A percentile compares a stretch with the other conserved stretches of the same genome.
These are phyloP conservation scores for Hiodon tergisus DNA, from an alignment of 2,113 vertebrate species.

Conservation along the genomic window DNA sequence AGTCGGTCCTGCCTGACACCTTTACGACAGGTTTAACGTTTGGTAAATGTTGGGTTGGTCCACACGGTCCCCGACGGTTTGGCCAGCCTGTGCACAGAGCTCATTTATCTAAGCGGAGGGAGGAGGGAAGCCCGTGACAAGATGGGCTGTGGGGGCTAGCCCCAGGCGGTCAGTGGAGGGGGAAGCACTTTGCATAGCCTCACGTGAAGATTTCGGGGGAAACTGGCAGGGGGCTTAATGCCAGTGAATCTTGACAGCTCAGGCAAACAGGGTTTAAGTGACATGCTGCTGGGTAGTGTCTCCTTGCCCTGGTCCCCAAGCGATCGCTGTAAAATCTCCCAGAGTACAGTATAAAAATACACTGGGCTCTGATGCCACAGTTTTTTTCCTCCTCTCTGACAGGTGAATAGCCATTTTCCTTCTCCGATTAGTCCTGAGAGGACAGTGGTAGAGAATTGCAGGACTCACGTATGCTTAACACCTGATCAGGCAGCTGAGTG, in stretches of 20 bases:
- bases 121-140: slow-evolving; percentile 68
- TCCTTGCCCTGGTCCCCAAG: slow-evolving; percentile 37
- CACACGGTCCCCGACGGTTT: slow-evolving; percentile 46
- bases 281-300: slow-evolving; percentile 60
- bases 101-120: slow-evolving; percentile 64
- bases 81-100: slow-evolving; percentile 60
- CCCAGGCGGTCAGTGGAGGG: slow-evolving; percentile 70
- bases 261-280: slow-evolving; percentile 63
- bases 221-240: slow-evolving; percentile 75
- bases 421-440: slow-evolving; percentile 15
- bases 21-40: slow-evolving; percentile 36
- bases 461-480: too few species aligned
- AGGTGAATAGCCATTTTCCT: slow-evolving; percentile 33
- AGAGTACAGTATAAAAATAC: slow-evolving; percentile 58
- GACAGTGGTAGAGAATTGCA: neutral
- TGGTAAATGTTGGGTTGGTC: slow-evolving; percentile 36
- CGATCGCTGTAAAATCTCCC: slow-evolving; percentile 61
- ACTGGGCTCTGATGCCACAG: slow-evolving; percentile 33
- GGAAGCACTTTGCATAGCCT: slow-evolving; percentile 63
- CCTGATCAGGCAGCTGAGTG: too few species aligned
- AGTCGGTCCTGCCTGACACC: slow-evolving; percentile 23
- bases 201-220: slow-evolving; percentile 59
- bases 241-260: slow-evolving; percentile 68
- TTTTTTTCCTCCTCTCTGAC: slow-evolving; percentile 31
- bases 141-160: slow-evolving; percentile 70